A percentile compares a stretch with the other conserved stretches of the same genome.
Evolutionary conservation across 2,797 vertebrate species (phyloP).

Genomic region (Brachyalestes nurse): DNA sequence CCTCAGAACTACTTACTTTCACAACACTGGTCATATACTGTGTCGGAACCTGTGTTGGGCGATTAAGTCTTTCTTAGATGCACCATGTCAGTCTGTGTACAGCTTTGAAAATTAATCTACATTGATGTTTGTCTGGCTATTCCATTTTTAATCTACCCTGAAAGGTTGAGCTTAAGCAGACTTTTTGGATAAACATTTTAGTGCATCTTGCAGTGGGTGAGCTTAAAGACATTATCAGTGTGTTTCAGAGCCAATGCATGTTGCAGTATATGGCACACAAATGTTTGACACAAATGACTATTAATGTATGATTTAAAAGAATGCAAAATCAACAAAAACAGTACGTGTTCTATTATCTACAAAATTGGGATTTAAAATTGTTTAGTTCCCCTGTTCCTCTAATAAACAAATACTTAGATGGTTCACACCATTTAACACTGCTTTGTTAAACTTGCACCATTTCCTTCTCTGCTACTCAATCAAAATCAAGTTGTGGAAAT

Average conservation of each 20-base stretch:
- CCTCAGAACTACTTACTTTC: not conserved
- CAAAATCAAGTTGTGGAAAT: no score
- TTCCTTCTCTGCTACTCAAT: no score
- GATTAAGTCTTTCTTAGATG: constrained; percentile 4
- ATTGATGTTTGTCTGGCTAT: constrained; percentile 1
- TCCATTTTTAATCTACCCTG: constrained; percentile 7
- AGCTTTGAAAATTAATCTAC: constrained; percentile 16
- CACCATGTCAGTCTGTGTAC: not conserved
- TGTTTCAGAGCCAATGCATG: not conserved
- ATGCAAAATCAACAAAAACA: no score
- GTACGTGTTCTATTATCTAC: no score
- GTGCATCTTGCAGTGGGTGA: not conserved
- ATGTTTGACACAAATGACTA: not conserved
- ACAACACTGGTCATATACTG: no score
- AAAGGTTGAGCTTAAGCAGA: constrained; percentile 1
- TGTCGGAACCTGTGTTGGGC: not conserved
- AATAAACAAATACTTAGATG: no score
- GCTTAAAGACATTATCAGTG: constrained; percentile 1
- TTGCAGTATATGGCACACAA: not conserved
- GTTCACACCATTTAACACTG: no score
- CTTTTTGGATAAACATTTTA: constrained; percentile 9
- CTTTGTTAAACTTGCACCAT: no score
- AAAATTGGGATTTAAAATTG: no score
- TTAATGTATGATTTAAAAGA: no score
- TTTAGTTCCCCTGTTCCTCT: no score